Evolutionary conservation across 2,113 vertebrate species (phyloP).

Genomic region (Conger conger): DNA sequence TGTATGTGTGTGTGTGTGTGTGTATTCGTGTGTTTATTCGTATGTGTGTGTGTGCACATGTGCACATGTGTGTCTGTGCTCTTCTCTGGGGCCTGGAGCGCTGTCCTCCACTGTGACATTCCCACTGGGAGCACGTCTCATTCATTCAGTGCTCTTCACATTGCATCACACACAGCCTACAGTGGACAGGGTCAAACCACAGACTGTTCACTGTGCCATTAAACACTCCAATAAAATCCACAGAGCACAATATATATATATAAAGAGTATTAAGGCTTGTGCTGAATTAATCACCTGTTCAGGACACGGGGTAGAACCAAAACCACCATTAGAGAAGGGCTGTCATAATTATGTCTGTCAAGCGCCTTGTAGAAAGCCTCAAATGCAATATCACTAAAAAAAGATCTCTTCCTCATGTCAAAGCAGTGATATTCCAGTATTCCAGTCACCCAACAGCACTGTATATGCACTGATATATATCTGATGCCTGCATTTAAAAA

Average conservation of each 20-base stretch:
- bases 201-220: slow-evolving; percentile 39
- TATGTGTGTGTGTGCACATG: background rate
- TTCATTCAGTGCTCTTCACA: slow-evolving; percentile 47
- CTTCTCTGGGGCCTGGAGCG: slow-evolving; percentile 47
- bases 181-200: background rate
- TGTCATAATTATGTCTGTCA: too few species aligned
- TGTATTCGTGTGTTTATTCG: background rate
- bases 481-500: too few species aligned
- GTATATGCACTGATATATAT: too few species aligned
- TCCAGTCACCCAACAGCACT: too few species aligned
- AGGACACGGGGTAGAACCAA: too few species aligned
- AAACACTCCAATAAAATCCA: slow-evolving; percentile 3
- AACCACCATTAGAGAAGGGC: too few species aligned
- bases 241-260: background rate
- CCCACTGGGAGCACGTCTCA: slow-evolving; percentile 67
- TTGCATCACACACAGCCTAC: background rate
- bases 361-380: too few species aligned
- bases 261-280: background rate
- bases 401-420: too few species aligned
- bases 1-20: background rate
- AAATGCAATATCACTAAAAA: too few species aligned
- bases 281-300: background rate
- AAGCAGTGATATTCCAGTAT: too few species aligned
- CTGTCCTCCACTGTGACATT: slow-evolving; percentile 61
- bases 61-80: background rate